These are phyloP conservation scores for Drosophila pruinosa DNA, from an alignment of 1,140 invertebrate genomes.

Conservation along the genomic window DNA sequence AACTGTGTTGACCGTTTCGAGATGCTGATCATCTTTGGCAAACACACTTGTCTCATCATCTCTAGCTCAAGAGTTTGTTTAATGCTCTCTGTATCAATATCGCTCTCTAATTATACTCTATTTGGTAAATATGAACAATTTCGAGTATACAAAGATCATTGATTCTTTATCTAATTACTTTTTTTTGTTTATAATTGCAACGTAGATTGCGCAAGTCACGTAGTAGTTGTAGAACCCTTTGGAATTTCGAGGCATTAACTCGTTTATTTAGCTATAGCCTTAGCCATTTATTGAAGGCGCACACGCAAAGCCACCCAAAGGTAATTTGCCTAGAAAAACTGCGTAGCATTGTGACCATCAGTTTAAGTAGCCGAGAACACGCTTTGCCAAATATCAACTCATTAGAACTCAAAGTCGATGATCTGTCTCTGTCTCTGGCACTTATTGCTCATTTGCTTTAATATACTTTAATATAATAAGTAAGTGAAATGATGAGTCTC, in stretches of 20 bases:
- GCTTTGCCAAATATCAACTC: not conserved
- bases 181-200: not conserved
- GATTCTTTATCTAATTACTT: not conserved
- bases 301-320: not conserved
- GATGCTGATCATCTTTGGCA: not conserved
- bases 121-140: not conserved
- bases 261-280: not conserved
- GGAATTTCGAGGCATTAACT: not conserved
- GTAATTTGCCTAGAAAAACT: not conserved
- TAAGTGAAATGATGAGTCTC: not conserved
- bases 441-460: not conserved
- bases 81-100: not conserved
- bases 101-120: not conserved
- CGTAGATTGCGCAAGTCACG: not conserved
- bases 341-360: not conserved
- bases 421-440: not conserved
- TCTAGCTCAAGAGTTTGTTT: too few species aligned
- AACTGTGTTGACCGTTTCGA: conserved; percentile 1
- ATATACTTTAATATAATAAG: too few species aligned
- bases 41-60: not conserved
- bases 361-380: not conserved
- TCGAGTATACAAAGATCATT: not conserved
- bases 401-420: not conserved
- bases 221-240: not conserved
- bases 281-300: not conserved